These are phyloP conservation scores for Stenotaenia linearis DNA, from an alignment of 2,888 invertebrate species.

Conservation along the genomic window DNA sequence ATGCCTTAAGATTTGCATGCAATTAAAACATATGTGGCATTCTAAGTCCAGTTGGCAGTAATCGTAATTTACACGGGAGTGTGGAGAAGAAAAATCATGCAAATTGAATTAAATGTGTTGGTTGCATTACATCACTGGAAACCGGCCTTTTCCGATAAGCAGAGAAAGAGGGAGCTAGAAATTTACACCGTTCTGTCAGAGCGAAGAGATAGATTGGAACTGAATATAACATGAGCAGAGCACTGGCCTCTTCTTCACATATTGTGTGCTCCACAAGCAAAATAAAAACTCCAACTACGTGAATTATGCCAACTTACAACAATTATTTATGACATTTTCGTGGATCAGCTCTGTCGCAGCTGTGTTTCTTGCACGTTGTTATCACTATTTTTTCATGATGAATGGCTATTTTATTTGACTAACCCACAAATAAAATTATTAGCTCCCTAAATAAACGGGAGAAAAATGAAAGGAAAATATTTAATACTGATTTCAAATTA, in stretches of 20 bases:
- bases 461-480: not conserved
- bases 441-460: not conserved
- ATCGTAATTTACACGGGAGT: slow-evolving; percentile 31
- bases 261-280: slow-evolving; percentile 9
- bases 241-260: slow-evolving; percentile 5
- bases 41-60: slow-evolving; percentile 31
- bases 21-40: slow-evolving; percentile 29
- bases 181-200: slow-evolving; percentile 28
- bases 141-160: slow-evolving; percentile 22
- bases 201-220: slow-evolving; percentile 24
- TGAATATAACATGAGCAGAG: slow-evolving; percentile 2
- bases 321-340: slow-evolving; percentile 27
- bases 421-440: not conserved
- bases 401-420: not conserved
- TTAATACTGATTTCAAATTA: not conserved
- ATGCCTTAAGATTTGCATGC: not conserved
- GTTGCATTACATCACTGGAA: slow-evolving; percentile 32
- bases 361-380: slow-evolving; percentile 30
- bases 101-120: slow-evolving; percentile 34
- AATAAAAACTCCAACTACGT: not conserved
- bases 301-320: slow-evolving; percentile 18
- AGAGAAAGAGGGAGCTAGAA: slow-evolving; percentile 8
- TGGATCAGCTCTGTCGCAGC: slow-evolving; percentile 30
- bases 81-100: slow-evolving; percentile 31
- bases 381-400: slow-evolving; percentile 28